Evolutionary conservation across 2,113 vertebrate genomes (phyloP).

Genomic region (Nanorana parkeri): DNA sequence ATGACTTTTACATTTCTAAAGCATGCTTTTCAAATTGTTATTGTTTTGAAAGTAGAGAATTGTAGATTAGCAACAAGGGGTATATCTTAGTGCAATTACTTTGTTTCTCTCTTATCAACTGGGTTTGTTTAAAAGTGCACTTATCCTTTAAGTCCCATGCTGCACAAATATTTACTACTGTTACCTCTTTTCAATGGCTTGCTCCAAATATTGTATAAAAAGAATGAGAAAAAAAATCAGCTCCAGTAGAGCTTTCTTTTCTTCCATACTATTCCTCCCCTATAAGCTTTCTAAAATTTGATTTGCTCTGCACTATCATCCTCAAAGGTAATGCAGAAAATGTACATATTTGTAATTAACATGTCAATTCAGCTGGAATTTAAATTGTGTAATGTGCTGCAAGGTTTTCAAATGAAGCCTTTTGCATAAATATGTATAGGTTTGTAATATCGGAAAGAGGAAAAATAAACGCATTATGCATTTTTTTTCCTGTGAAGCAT

Average conservation of each 20-base stretch:
- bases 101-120: too few relatives aligned
- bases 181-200: too few relatives aligned
- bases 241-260: neutral
- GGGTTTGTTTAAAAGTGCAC: too few relatives aligned
- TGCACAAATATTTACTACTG: too few relatives aligned
- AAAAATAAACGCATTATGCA: constrained; percentile 19
- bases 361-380: constrained; percentile 33
- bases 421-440: constrained; percentile 47
- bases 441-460: constrained; percentile 8
- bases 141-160: too few relatives aligned
- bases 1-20: too few relatives aligned
- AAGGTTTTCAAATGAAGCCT: constrained; percentile 17
- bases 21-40: too few relatives aligned
- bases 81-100: too few relatives aligned
- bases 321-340: constrained; percentile 6
- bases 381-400: constrained; percentile 26
- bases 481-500: constrained; percentile 31
- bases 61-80: too few relatives aligned
- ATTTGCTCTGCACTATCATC: neutral
- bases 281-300: neutral
- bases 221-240: too few relatives aligned
- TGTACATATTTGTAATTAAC: constrained; percentile 51
- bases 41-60: too few relatives aligned
- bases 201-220: too few relatives aligned
- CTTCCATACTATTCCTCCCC: neutral